Conservation (phyloP, 2,113 vertebrate genomes). For the Strix uralensis region DNA sequence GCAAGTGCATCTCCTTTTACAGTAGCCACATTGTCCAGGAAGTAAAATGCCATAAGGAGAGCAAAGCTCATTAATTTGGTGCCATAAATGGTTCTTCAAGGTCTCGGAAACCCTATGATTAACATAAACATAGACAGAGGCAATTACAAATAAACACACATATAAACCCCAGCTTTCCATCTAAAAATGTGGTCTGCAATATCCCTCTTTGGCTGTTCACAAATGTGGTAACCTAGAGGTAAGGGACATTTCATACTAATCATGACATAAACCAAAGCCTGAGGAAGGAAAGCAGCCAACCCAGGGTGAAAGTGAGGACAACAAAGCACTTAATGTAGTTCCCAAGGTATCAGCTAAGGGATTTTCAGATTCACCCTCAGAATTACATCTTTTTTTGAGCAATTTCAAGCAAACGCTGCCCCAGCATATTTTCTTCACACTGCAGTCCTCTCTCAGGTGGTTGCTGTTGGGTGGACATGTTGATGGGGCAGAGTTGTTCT, state of each 20-base stretch:
- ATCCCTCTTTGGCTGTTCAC: background rate
- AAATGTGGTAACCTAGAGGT: background rate
- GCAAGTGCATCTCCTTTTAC: background rate
- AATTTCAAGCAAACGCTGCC: background rate
- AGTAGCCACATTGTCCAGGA: background rate
- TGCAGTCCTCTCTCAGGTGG: background rate
- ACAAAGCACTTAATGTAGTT: background rate
- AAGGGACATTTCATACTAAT: background rate
- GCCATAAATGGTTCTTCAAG: background rate
- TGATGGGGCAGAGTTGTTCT: background rate
- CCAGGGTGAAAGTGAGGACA: background rate
- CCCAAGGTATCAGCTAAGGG: background rate
- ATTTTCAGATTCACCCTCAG: background rate
- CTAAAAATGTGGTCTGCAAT: background rate
- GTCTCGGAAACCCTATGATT: background rate
- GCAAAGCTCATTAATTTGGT: slow-evolving; percentile 22
- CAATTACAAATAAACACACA: background rate
- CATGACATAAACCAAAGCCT: background rate
- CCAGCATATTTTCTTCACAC: background rate
- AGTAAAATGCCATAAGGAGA: slow-evolving; percentile 3
- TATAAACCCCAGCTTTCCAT: background rate
- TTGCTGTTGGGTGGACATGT: background rate
- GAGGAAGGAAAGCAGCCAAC: background rate
- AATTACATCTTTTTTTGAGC: background rate
- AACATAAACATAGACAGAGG: background rate